phyloP scores from a whole-genome alignment of 2,113 vertebrate species.

The Hyperopisus bebe region DNA sequence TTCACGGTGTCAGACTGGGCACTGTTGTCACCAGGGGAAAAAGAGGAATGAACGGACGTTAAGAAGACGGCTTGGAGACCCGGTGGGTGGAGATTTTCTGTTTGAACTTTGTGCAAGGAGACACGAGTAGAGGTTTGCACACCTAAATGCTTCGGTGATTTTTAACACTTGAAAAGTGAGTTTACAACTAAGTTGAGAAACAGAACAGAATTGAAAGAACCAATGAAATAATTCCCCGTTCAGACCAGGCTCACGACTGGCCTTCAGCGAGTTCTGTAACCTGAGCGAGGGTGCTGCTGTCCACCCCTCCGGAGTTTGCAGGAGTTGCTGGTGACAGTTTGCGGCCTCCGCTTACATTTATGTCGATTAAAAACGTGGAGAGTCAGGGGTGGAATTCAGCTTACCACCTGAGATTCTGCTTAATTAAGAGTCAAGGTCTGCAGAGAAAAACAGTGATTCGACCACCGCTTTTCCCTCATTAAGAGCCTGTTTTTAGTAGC shows the following conservation, averaged over 20 bases:
- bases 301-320: neutral
- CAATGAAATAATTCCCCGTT: neutral
- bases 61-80: neutral
- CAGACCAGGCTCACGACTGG: neutral
- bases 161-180: neutral
- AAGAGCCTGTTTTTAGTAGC: neutral
- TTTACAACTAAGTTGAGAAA: neutral
- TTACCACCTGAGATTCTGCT: neutral
- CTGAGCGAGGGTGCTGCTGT: neutral
- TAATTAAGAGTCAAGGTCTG: slow-evolving; percentile 1
- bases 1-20: neutral
- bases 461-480: neutral
- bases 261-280: neutral
- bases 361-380: neutral
- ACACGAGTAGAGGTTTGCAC: slow-evolving; percentile 7
- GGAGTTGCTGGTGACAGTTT: neutral
- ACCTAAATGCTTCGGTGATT: slow-evolving; percentile 16
- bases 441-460: neutral
- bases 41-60: neutral
- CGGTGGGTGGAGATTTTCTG: neutral
- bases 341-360: neutral
- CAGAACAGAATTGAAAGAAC: too few species aligned
- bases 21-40: neutral
- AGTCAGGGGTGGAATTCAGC: neutral
- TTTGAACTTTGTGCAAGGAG: slow-evolving; percentile 4